These are phyloP conservation scores for Pachycephus smyrnensis DNA, from an alignment of 2,888 invertebrate genomes.

Conservation along the genomic window DNA sequence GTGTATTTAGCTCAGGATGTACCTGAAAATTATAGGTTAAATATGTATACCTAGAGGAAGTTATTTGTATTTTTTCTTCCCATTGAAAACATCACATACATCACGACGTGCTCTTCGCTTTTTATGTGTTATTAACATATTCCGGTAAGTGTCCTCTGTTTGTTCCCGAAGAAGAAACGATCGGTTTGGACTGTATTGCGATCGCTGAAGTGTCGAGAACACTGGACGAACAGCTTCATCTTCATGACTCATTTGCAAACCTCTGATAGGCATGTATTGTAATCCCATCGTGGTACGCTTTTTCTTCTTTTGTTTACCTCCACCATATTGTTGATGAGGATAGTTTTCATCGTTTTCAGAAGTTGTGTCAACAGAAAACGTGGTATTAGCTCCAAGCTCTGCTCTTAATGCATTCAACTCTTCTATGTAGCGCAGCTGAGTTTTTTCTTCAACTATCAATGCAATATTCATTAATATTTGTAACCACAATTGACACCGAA, in stretches of 20 bases:
- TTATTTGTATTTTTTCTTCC: not conserved
- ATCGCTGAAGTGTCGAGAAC: slow-evolving; percentile 60
- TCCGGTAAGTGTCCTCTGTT: slow-evolving; percentile 76
- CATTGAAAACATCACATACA: slow-evolving; percentile 65
- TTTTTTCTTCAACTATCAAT: slow-evolving; percentile 59
- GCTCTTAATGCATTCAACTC: slow-evolving; percentile 57
- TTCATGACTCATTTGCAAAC: slow-evolving; percentile 51
- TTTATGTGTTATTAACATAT: slow-evolving; percentile 79
- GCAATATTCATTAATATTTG: slow-evolving; percentile 39
- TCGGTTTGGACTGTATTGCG: slow-evolving; percentile 52
- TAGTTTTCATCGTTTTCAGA: slow-evolving; percentile 64
- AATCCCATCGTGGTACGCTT: slow-evolving; percentile 39
- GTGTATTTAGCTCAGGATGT: slow-evolving; percentile 82
- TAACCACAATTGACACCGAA: slow-evolving; percentile 35
- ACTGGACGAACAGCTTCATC: slow-evolving; percentile 60
- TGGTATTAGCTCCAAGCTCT: slow-evolving; percentile 53
- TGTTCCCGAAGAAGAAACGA: slow-evolving; percentile 69
- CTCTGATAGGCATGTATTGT: slow-evolving; percentile 49
- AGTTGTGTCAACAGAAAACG: slow-evolving; percentile 53
- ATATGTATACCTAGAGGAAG: not conserved
- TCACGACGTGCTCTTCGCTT: slow-evolving; percentile 78
- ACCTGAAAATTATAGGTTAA: slow-evolving; percentile 67
- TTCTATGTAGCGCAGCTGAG: slow-evolving; percentile 59
- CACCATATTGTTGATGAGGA: slow-evolving; percentile 46
- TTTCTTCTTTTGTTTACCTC: slow-evolving; percentile 54